Conservation (phyloP, 2,888 invertebrate species). For the Drosophila recens region DNA sequence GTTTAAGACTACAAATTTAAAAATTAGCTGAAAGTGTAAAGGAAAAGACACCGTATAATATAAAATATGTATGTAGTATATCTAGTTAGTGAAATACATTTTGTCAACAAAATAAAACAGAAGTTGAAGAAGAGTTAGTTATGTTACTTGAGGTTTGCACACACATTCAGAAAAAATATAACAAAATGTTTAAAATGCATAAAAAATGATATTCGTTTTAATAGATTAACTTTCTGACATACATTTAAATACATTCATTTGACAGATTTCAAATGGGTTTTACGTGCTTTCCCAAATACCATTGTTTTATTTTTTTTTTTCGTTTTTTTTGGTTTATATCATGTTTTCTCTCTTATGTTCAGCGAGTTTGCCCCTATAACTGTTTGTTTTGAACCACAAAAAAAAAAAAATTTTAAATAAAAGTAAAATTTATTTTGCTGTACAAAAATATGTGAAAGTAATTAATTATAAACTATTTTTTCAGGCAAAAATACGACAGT, state of each 20-base stretch:
- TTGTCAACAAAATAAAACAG: too few relatives aligned
- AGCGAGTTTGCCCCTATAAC: not conserved
- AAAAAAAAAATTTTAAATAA: not conserved
- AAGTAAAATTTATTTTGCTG: not conserved
- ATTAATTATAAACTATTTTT: slow-evolving; percentile 78
- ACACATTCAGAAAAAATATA: not conserved
- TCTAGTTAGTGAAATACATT: too few relatives aligned
- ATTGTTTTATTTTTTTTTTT: not conserved
- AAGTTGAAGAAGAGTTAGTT: not conserved
- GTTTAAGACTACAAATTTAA: not conserved
- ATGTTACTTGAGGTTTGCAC: not conserved
- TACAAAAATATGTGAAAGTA: slow-evolving; percentile 27
- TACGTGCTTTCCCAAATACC: not conserved
- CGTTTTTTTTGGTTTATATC: not conserved
- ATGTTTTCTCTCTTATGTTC: slow-evolving; percentile 6
- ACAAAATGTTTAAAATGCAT: not conserved
- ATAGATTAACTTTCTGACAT: not conserved
- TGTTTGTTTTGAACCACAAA: slow-evolving; percentile 17
- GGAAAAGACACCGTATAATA: not conserved
- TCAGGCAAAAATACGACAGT: slow-evolving; percentile 91
- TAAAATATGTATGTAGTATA: not conserved
- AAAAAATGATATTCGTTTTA: slow-evolving; percentile 1
- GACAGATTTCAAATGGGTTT: not conserved
- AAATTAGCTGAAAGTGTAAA: not conserved
- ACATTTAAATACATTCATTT: not conserved